Evolutionary conservation across 2,797 vertebrate genomes (phyloP), one percentile per base, ranked within the genome.

Genomic region (Rousettus madagascariensis): DNA sequence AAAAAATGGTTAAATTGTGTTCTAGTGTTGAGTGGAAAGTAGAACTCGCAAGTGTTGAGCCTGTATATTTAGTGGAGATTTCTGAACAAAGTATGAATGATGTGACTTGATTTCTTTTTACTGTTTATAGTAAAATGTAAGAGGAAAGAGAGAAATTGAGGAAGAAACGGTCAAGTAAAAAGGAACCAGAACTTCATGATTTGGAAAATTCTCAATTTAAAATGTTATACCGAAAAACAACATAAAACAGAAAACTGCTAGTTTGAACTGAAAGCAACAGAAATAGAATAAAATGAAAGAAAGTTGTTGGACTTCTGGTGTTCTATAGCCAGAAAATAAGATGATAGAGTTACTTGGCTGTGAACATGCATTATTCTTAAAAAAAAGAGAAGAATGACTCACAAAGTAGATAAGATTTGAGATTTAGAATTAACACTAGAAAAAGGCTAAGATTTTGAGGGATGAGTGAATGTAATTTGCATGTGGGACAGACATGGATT

Each of bases 181-280:
- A 88, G 4, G 5, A 53, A 68, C 3, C 8, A 69, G 36, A 86
- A 69, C 5, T 22, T 30, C 6, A 65, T 41, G 13, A 92, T 78
- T 87, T 93, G 26, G 30, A 87, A 87, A 87, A 88, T 55, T 49
- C 13, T 66, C 4, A 74, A 20, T 84, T 72, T 11, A 71, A 46
- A 66, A 51, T 36, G 8, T 72, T 78, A 26, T 38, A 24, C 6
- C 5, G 68, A 78, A 82, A 82, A 57, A 69, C 12, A 75, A 49
- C 24, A 78, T 5, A 69, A 80, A 79, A 79, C 11, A 63, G 13
- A 41, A 72, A 71, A 41, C 5, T 55, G 7, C 3, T 2, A 16
- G 8, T n/a, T 66, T 72, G 22, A 13, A n/a, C 2, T 28, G 49
- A 68, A 91, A 15, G 12, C 5, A 19, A 51, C 17, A 84, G 8